These are phyloP conservation scores for Myiagra hebetior DNA, from an alignment of 2,113 vertebrate species.

Conservation along the genomic window DNA sequence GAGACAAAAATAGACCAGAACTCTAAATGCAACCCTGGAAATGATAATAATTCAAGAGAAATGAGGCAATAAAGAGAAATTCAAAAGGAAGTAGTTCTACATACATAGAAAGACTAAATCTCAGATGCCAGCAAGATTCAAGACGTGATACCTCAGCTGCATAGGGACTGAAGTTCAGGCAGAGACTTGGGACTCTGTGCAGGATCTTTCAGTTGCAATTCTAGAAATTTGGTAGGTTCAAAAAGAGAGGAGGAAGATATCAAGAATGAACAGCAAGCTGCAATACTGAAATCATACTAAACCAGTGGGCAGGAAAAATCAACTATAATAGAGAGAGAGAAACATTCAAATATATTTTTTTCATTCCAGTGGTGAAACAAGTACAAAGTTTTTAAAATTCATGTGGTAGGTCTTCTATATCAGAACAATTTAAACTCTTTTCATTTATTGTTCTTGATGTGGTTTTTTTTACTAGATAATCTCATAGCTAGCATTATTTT, in stretches of 20 bases:
- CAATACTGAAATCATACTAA: background rate
- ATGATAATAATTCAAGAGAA: background rate
- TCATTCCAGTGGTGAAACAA: background rate
- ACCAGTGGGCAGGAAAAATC: background rate
- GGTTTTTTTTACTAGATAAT: background rate
- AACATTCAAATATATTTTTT: background rate
- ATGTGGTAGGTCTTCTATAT: background rate
- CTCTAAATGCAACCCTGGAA: background rate
- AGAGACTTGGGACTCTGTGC: background rate
- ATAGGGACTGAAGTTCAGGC: background rate
- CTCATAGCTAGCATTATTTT: background rate
- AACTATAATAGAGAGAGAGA: fast-evolving
- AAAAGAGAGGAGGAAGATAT: background rate
- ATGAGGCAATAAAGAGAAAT: background rate
- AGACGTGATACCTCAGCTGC: background rate
- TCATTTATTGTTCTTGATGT: background rate
- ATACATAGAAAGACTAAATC: background rate
- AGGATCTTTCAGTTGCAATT: background rate
- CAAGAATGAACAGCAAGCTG: background rate
- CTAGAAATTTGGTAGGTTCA: background rate
- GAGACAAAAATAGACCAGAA: background rate
- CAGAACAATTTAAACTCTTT: background rate
- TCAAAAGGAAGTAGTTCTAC: background rate
- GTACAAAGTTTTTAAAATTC: background rate
- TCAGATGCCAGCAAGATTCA: background rate